Conservation (phyloP, 2,113 vertebrate species). For the Malurus alboscapulatus region DNA sequence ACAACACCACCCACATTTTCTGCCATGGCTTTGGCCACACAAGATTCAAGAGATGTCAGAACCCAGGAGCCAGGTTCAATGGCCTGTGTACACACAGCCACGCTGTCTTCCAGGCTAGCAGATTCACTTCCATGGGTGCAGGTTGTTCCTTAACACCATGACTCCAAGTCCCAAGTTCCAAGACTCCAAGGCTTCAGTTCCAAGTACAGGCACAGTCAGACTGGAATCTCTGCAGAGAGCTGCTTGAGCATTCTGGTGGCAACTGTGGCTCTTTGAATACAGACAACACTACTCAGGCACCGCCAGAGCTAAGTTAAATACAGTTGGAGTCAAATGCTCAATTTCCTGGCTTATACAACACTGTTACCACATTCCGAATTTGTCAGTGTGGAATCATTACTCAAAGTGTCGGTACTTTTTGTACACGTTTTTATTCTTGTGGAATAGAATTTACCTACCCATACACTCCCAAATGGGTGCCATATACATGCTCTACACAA, state of each 20-base stretch:
- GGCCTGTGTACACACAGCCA: neutral
- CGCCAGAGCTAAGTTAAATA: neutral
- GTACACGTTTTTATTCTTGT: neutral
- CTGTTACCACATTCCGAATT: neutral
- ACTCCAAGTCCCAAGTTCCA: neutral
- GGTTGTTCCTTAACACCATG: neutral
- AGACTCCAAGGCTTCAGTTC: neutral
- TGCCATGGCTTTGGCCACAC: neutral
- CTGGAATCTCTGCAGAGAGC: neutral
- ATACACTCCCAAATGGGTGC: neutral
- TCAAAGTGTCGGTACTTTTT: neutral
- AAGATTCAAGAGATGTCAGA: neutral
- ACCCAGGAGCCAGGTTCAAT: neutral
- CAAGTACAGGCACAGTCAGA: neutral
- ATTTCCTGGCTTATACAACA: neutral
- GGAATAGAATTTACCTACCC: neutral
- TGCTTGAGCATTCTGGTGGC: neutral
- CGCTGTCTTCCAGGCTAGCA: neutral
- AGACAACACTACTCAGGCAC: neutral
- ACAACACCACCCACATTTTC: neutral
- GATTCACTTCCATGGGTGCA: neutral
- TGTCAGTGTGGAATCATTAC: neutral
- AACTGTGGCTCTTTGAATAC: neutral
- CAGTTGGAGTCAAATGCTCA: neutral
- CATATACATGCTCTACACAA: neutral